phyloP scores from a whole-genome alignment of 2,888 invertebrate species.

The Galerucella pusilla region DNA sequence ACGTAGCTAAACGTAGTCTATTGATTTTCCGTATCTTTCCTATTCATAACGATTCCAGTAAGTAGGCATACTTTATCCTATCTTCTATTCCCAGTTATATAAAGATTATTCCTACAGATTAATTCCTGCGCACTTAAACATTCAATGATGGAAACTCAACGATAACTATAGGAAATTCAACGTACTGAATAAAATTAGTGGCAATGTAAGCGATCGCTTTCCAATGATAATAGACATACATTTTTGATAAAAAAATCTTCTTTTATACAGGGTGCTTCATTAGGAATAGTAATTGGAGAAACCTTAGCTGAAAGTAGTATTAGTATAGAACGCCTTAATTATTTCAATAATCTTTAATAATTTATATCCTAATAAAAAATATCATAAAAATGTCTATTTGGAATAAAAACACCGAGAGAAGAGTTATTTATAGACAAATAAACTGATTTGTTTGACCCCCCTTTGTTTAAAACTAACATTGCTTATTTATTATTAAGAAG shows the following conservation, averaged over 20 bases:
- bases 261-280: no score
- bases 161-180: neutral
- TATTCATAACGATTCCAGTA: neutral
- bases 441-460: no score
- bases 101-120: slow-evolving; percentile 7
- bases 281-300: no score
- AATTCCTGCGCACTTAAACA: neutral
- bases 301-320: no score
- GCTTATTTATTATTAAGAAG: no score
- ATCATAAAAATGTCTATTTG: no score
- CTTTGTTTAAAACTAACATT: no score
- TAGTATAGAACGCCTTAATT: no score
- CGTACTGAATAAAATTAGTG: neutral
- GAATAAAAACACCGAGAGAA: no score
- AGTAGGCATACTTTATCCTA: slow-evolving; percentile 1
- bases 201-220: neutral
- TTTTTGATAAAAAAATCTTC: neutral
- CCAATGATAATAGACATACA: neutral
- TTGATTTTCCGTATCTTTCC: slow-evolving; percentile 3
- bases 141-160: neutral
- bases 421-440: no score
- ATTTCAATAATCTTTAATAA: no score
- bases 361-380: no score
- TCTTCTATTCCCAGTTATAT: neutral
- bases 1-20: slow-evolving; percentile 2